phyloP scores from a whole-genome alignment of 2,113 vertebrate species.

The Myotis yumanensis region DNA sequence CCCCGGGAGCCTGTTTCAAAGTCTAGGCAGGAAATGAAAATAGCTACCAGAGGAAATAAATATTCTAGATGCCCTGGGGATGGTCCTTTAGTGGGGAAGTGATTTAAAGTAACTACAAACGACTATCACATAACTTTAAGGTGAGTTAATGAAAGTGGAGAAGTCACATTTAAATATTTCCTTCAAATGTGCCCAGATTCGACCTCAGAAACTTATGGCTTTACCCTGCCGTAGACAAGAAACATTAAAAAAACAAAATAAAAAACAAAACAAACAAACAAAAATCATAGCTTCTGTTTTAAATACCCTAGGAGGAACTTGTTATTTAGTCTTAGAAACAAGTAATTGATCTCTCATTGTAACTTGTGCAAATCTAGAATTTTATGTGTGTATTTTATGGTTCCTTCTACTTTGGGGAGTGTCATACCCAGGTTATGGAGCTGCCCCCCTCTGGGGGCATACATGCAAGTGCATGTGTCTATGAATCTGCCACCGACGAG shows the following conservation, averaged over 20 bases:
- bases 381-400: background rate
- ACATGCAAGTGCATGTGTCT: fast-evolving
- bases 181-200: background rate
- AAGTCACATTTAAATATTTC: constrained; percentile 49
- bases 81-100: constrained; percentile 1
- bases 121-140: background rate
- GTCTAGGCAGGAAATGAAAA: constrained; percentile 47
- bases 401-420: background rate
- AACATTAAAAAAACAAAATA: background rate
- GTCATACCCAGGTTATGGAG: background rate
- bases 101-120: constrained; percentile 32
- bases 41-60: constrained; percentile 22
- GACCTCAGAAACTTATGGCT: background rate
- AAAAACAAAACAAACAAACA: background rate
- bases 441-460: background rate
- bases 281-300: background rate
- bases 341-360: background rate
- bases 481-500: background rate
- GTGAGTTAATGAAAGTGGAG: background rate
- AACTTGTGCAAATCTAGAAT: background rate
- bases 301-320: background rate
- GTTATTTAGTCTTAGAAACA: background rate
- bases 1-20: constrained; percentile 4
- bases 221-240: background rate
- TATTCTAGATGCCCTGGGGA: background rate